phyloP scores from a whole-genome alignment of 2,888 invertebrate genomes.

The Gibbula magus region DNA sequence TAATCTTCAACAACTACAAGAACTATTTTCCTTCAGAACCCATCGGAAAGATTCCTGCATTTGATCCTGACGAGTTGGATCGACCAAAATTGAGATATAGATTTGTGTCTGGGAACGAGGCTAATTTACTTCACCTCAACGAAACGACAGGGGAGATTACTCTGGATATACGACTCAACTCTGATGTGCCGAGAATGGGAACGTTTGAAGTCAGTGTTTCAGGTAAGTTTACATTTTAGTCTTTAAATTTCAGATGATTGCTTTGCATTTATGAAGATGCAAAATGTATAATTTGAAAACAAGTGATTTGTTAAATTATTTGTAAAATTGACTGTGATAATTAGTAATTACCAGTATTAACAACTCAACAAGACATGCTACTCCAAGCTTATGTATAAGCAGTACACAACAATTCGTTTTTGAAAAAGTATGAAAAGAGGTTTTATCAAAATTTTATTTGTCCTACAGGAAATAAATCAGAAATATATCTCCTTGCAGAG shows the following conservation, averaged over 20 bases:
- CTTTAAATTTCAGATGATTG: not conserved
- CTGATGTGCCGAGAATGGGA: constrained; percentile 94
- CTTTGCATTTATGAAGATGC: not conserved
- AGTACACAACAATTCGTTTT: no score
- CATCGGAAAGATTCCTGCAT: constrained; percentile 93
- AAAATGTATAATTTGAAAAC: no score
- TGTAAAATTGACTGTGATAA: no score
- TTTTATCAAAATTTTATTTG: no score
- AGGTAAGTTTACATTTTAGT: constrained; percentile 76
- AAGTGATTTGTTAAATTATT: no score
- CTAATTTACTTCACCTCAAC: constrained; percentile 89
- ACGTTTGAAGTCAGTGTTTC: constrained; percentile 95
- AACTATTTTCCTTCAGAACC: constrained; percentile 94
- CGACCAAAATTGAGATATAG: constrained; percentile 83
- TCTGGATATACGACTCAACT: constrained; percentile 93
- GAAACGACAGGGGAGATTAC: constrained; percentile 85
- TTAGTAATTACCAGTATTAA: not conserved
- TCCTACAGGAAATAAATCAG: no score
- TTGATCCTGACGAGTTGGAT: constrained; percentile 95
- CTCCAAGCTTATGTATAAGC: no score
- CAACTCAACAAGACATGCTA: no score
- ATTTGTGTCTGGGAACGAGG: constrained; percentile 93
- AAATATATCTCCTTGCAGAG: no score
- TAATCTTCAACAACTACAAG: constrained; percentile 95
- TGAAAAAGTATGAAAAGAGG: no score